These are phyloP conservation scores for Macrobrachium nipponense DNA, from an alignment of 1,140 invertebrate species.

Conservation along the genomic window DNA sequence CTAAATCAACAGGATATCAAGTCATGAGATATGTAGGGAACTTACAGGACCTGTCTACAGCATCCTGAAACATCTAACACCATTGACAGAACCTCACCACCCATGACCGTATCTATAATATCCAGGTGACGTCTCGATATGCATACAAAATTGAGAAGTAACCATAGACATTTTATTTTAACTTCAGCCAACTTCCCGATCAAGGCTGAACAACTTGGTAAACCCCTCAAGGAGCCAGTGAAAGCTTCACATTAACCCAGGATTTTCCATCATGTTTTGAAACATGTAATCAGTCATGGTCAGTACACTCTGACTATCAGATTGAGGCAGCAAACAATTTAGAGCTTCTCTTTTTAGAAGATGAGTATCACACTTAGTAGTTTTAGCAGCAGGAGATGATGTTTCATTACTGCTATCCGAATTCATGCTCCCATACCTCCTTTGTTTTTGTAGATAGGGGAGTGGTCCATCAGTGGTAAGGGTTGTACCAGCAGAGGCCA, in stretches of 20 bases:
- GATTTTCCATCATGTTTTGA: neutral
- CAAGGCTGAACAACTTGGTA: neutral
- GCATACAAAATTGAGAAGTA: neutral
- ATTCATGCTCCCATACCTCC: too few relatives aligned
- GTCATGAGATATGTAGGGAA: too few relatives aligned
- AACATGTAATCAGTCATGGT: too few relatives aligned
- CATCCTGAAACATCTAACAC: neutral
- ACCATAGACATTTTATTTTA: conserved; percentile 12
- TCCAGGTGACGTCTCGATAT: neutral
- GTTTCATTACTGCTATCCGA: too few relatives aligned
- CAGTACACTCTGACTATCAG: neutral
- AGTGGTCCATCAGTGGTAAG: too few relatives aligned
- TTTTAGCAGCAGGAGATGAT: too few relatives aligned
- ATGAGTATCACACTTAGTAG: too few relatives aligned
- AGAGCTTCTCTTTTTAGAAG: too few relatives aligned
- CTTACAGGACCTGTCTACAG: too few relatives aligned
- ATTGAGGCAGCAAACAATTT: neutral
- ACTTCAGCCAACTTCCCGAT: conserved; percentile 5
- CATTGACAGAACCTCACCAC: neutral
- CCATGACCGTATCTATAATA: too few relatives aligned
- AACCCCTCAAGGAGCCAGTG: neutral
- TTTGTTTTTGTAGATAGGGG: too few relatives aligned
- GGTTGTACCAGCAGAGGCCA: too few relatives aligned
- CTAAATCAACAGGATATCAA: neutral
- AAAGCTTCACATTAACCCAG: neutral